phyloP scores from a whole-genome alignment of 2,797 vertebrate genomes.

The Philypnodon macrostomus region DNA sequence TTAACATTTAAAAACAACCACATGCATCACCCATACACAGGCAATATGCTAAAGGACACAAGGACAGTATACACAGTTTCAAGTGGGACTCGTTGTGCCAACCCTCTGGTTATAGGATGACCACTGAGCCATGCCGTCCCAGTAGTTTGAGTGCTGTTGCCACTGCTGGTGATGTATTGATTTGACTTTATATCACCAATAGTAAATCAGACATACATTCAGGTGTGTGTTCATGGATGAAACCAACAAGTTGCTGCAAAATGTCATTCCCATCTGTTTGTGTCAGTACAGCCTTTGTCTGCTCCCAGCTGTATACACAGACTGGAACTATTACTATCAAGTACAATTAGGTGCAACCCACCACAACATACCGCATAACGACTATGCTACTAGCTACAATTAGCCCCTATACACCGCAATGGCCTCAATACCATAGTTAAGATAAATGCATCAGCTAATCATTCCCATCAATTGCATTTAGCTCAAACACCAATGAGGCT shows the following conservation, averaged over 20 bases:
- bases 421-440: conserved; percentile 49
- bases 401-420: conserved; percentile 59
- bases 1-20: too few species aligned
- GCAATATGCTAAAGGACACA: too few species aligned
- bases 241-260: neutral
- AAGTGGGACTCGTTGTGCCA: too few species aligned
- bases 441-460: conserved; percentile 62
- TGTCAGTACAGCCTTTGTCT: conserved; percentile 42
- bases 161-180: too few species aligned
- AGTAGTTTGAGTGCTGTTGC: too few species aligned
- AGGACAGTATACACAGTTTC: too few species aligned
- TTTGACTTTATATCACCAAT: too few species aligned
- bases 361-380: conserved; percentile 66
- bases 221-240: neutral
- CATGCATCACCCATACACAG: too few species aligned
- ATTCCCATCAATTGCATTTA: conserved; percentile 67
- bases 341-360: conserved; percentile 67
- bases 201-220: neutral
- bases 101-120: too few species aligned
- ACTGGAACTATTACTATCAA: conserved; percentile 77
- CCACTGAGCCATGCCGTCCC: too few species aligned
- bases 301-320: conserved; percentile 71
- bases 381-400: conserved; percentile 70
- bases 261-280: conserved; percentile 16
- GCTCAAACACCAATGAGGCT: conserved; percentile 32